These are phyloP conservation scores for Lontra canadensis DNA, from an alignment of 2,113 vertebrate genomes.

Conservation along the genomic window DNA sequence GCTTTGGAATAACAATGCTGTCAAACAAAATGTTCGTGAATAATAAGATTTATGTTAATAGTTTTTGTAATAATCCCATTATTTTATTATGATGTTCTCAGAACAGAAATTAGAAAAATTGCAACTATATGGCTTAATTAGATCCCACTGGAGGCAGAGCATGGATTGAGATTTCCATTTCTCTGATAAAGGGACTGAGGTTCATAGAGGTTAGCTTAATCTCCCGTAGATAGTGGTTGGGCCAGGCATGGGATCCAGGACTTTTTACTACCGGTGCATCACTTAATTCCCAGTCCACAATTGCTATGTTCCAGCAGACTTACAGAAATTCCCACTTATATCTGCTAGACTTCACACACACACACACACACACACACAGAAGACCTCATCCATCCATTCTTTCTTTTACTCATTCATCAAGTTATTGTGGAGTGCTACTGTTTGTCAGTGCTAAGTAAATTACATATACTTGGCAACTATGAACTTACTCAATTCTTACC, in stretches of 20 bases:
- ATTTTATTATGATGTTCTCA: background rate
- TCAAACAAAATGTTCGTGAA: background rate
- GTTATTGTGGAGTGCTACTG: background rate
- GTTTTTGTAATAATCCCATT: background rate
- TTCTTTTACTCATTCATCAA: background rate
- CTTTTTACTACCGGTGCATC: background rate
- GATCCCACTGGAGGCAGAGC: fast-evolving
- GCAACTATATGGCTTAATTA: background rate
- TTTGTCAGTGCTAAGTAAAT: background rate
- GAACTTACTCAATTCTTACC: background rate
- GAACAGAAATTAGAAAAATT: background rate
- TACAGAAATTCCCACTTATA: background rate
- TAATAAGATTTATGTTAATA: background rate
- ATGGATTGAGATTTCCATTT: background rate
- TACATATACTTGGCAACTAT: background rate
- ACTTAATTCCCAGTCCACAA: background rate
- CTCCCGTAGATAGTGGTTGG: no score
- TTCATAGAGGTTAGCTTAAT: background rate
- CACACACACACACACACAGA: background rate
- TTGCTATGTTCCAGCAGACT: background rate
- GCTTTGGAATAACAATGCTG: background rate
- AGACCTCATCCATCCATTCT: background rate
- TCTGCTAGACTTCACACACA: background rate
- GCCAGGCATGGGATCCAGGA: background rate
- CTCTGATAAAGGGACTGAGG: background rate